These are phyloP conservation scores for Loriculus beryllinus DNA, from an alignment of 2,797 vertebrate genomes.

Conservation along the genomic window DNA sequence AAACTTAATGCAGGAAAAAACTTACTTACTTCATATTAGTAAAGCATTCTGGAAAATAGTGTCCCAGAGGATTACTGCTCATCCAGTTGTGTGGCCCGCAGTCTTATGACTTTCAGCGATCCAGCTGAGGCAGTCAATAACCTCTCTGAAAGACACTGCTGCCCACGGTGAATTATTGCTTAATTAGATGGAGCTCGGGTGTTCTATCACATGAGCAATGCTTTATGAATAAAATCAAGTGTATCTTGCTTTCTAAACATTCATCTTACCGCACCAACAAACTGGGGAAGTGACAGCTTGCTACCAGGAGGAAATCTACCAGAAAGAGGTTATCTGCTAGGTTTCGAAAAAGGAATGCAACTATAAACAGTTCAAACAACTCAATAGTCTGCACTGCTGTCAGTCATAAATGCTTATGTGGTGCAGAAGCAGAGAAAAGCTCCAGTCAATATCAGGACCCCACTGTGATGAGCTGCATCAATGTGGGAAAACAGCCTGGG, in stretches of 20 bases:
- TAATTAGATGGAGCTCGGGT: constrained; percentile 34
- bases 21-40: neutral
- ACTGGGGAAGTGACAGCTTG: constrained; percentile 15
- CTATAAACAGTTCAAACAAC: constrained; percentile 11
- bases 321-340: neutral
- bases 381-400: neutral
- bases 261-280: constrained; percentile 8
- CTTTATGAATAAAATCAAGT: constrained; percentile 45
- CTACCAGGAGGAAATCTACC: neutral
- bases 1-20: neutral
- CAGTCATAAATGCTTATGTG: constrained; percentile 2
- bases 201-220: neutral
- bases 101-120: neutral
- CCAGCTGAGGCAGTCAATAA: constrained; percentile 22
- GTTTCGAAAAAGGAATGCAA: neutral
- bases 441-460: neutral
- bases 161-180: constrained; percentile 18
- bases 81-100: neutral
- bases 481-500: neutral
- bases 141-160: neutral
- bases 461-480: neutral
- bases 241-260: constrained; percentile 19
- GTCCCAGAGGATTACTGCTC: neutral
- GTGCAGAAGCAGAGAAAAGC: neutral
- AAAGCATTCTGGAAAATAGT: neutral